phyloP scores from a whole-genome alignment of 2,797 vertebrate genomes.

The Myotis myotis region DNA sequence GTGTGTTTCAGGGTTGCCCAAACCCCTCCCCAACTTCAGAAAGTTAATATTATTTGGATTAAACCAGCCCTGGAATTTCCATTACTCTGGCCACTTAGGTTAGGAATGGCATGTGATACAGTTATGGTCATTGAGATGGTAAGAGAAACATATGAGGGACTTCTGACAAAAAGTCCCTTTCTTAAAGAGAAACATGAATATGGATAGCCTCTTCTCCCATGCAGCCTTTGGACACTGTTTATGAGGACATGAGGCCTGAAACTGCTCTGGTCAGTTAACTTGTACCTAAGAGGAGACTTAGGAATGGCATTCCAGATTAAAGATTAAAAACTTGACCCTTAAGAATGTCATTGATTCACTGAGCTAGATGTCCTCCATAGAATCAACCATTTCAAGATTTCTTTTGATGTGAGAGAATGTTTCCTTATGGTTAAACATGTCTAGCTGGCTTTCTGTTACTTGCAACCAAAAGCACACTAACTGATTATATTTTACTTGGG shows the following conservation, averaged over 20 bases:
- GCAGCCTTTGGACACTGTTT: not conserved
- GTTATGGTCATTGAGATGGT: not conserved
- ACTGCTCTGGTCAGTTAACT: not conserved
- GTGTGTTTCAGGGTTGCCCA: not conserved
- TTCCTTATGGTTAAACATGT: not conserved
- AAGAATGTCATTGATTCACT: not conserved
- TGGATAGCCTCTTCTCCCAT: not conserved
- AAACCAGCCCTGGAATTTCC: not conserved
- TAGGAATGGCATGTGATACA: not conserved
- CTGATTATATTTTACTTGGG: not conserved
- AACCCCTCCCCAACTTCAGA: not conserved
- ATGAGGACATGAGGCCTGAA: not conserved
- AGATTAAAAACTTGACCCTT: not conserved
- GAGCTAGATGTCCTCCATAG: not conserved
- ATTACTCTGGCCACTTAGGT: not conserved
- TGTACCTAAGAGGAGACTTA: not conserved
- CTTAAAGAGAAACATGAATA: not conserved
- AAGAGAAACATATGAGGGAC: not conserved
- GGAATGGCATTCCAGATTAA: not conserved
- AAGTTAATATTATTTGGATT: slow-evolving; percentile 25
- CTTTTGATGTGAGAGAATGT: not conserved
- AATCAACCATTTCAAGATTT: not conserved
- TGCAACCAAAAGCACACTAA: not conserved
- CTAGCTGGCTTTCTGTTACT: not conserved
- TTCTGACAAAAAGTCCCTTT: not conserved